Evolutionary conservation across 2,888 invertebrate species (phyloP).

Genomic region (Diplazon laetatorius): DNA sequence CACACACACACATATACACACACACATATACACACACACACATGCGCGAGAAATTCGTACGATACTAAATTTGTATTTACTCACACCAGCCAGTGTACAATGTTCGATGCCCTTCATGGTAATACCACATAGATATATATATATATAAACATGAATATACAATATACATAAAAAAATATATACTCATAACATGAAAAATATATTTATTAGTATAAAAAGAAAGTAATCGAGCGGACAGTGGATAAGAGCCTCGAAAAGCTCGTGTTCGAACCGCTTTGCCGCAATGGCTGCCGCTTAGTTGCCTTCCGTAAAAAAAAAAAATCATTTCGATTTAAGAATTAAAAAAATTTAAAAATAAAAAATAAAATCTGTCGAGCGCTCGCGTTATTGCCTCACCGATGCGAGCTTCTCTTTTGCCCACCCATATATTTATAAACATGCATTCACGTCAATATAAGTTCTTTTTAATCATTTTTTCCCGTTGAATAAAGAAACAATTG

Average conservation of each 20-base stretch:
- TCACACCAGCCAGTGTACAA: conserved; percentile 43
- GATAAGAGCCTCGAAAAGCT: conserved; percentile 26
- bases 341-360: too few species aligned
- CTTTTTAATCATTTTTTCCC: conserved; percentile 20
- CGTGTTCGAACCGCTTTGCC: conserved; percentile 48
- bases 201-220: conserved; percentile 35
- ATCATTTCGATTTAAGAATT: too few species aligned
- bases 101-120: conserved; percentile 47
- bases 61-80: conserved; percentile 27
- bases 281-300: conserved; percentile 27
- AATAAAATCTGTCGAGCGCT: neutral
- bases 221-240: conserved; percentile 16
- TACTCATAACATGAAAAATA: conserved; percentile 42
- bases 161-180: conserved; percentile 14
- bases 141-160: conserved; percentile 11
- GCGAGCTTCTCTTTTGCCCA: conserved; percentile 23
- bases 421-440: too few species aligned
- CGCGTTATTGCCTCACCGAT: conserved; percentile 21
- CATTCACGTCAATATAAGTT: conserved; percentile 25
- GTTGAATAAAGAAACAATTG: conserved; percentile 17
- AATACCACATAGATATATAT: conserved; percentile 44
- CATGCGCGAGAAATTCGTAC: conserved; percentile 40
- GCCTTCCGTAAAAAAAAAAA: conserved; percentile 39
- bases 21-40: too few species aligned
- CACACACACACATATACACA: too few species aligned